phyloP scores from a whole-genome alignment of 2,888 invertebrate genomes.

The Dolichopus griseipennis region DNA sequence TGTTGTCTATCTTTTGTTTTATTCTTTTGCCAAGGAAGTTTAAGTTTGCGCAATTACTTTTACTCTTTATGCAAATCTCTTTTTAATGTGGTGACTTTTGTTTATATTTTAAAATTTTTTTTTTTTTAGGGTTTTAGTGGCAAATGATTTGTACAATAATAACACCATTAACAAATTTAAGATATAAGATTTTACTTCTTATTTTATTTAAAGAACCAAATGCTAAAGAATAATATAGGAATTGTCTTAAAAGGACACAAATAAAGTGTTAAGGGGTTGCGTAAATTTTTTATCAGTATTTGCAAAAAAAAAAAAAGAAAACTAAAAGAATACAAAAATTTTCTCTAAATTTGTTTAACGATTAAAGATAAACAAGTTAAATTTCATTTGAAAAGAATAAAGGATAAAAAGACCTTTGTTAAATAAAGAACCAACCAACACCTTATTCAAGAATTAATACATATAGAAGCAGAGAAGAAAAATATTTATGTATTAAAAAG shows the following conservation, averaged over 20 bases:
- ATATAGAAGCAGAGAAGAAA: no score
- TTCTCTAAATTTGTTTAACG: not conserved
- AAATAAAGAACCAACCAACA: no score
- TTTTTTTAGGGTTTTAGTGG: not conserved
- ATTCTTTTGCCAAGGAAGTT: not conserved
- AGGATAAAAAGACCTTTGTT: not conserved
- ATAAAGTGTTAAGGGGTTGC: not conserved
- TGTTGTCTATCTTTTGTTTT: not conserved
- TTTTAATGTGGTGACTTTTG: constrained; percentile 14
- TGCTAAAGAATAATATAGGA: no score
- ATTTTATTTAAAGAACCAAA: no score
- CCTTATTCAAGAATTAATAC: no score
- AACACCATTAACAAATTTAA: not conserved
- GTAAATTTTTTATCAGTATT: not conserved
- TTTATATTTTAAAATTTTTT: not conserved
- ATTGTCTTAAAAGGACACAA: not conserved
- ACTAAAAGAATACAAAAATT: no score
- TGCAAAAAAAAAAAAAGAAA: not conserved
- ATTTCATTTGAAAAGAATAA: not conserved
- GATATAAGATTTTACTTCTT: not conserved
- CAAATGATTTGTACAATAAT: not conserved
- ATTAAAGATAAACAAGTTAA: not conserved
- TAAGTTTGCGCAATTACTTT: constrained; percentile 17
- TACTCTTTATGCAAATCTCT: constrained; percentile 16
- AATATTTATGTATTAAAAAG: not conserved